Base-by-base conservation (phyloP, 2,113 vertebrate species). In the Anseranas semipalmata region DNA sequence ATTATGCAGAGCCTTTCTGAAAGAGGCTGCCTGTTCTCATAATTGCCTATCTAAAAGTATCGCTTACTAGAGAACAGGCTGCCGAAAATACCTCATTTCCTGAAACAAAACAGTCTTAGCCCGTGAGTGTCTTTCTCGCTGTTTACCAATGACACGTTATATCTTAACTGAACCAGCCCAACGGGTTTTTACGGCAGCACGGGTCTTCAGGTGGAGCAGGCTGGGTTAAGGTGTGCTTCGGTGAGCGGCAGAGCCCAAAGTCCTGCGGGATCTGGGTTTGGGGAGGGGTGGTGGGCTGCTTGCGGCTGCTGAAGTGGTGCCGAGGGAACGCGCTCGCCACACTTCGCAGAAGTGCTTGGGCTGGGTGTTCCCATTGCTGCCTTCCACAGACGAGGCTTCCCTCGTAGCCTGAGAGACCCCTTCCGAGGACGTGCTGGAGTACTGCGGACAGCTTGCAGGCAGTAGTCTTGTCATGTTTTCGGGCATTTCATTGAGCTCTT, bases 281-380 rank as follows among this genome's bases (percentile, higher is more conserved):
- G 2, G 30, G 41, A 8, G 55, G 3, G 21, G 13, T 8, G 35
- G 14, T 33, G 16, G 59, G 48, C 63, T 65, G 43, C 72, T 77
- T 84, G 17, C n/a, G 18, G 39, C 14, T 37, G 65, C 46, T 68
- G 80, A 53, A 60, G 15, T 50, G 6, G 10, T 0, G 4, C 25
- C 32, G 60, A 73, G 33, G 55, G 32, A 32, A 10, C 3, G 3
- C 5, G 5, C 8, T 6, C 9, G 2, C 16, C 0, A 10, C 2
- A 5, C 4, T 11, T 41, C 48, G 27, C 10, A 32, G 50, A 65
- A 88, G 19, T 7, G 33, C 16, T 41, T 2, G 12, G 55, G 48
- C 33, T 71, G 33, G 60, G 90, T n/a, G 33, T 87, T 86, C 41
- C 76, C 3, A 45, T 48, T 9, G 50, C 37, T 84, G 1, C 19